Conservation (phyloP, 92 coral and sea anemone species). For the Heliopora coerulea region DNA sequence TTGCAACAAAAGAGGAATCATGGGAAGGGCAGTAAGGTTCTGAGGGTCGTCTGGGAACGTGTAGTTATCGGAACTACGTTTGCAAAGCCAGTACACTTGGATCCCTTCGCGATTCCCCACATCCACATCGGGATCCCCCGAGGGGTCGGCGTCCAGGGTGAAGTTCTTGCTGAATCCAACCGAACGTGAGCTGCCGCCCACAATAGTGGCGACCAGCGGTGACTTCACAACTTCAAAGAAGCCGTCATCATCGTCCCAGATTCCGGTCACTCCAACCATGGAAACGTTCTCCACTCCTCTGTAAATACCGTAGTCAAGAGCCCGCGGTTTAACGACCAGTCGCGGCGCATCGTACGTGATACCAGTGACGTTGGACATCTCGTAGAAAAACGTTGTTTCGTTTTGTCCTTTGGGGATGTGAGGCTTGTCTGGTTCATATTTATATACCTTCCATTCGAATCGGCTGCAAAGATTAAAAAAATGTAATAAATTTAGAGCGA, state of each 20-base stretch:
- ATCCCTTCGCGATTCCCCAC: constrained; percentile 24
- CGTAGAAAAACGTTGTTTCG: constrained; percentile 23
- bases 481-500: background rate
- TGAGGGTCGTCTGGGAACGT: constrained; percentile 48
- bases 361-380: constrained; percentile 4
- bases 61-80: constrained; percentile 48
- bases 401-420: constrained; percentile 28
- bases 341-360: constrained; percentile 8
- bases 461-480: background rate
- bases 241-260: constrained; percentile 48
- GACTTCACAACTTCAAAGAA: constrained; percentile 56
- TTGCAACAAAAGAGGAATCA: constrained; percentile 1
- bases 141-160: constrained; percentile 44
- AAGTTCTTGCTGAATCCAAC: constrained; percentile 64
- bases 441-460: constrained; percentile 56
- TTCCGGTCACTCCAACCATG: constrained; percentile 69
- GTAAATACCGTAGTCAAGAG: constrained; percentile 54
- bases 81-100: constrained; percentile 81
- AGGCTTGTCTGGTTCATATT: constrained; percentile 13
- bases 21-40: constrained; percentile 17
- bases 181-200: constrained; percentile 65
- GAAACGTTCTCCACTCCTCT: constrained; percentile 39
- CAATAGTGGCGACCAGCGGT: constrained; percentile 51
- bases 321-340: constrained; percentile 59
- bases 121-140: constrained; percentile 73